A percentile compares a stretch with the other conserved stretches of the same genome.
Evolutionary conservation across 2,797 vertebrate genomes (phyloP).

Genomic region (Sebastiscus albofasciatus): DNA sequence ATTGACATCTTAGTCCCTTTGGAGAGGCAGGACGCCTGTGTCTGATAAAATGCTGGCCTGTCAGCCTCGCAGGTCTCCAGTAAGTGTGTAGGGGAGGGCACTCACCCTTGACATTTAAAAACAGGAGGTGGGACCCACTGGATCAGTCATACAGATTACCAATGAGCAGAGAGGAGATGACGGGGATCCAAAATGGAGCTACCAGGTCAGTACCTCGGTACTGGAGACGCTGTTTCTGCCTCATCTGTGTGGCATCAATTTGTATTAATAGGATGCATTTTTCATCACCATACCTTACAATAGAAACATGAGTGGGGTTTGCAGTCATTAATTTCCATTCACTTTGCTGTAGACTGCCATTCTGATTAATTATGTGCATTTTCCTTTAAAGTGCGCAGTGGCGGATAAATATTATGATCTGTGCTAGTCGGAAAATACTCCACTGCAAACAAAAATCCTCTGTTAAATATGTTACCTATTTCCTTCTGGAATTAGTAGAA

Average conservation of each 20-base stretch:
- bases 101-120: conserved; percentile 68
- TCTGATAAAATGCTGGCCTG: conserved; percentile 39
- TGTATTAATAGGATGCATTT: background rate
- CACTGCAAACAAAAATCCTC: background rate
- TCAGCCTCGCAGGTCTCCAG: conserved; percentile 12
- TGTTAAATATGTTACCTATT: background rate
- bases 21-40: background rate
- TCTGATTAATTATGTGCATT: background rate
- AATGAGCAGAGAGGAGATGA: conserved; percentile 38
- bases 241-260: background rate
- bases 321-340: background rate
- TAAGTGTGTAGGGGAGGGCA: conserved; percentile 34
- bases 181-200: background rate
- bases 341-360: background rate
- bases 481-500: background rate
- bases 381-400: background rate
- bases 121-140: conserved; percentile 30
- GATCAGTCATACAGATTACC: conserved; percentile 53
- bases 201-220: background rate
- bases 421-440: background rate
- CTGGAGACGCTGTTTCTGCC: background rate
- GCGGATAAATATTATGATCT: background rate
- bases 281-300: background rate
- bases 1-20: conserved; percentile 74
- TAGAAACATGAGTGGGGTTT: background rate